Base-by-base conservation (phyloP, 1,140 invertebrate species). In the Saccostrea cuccullata region DNA sequence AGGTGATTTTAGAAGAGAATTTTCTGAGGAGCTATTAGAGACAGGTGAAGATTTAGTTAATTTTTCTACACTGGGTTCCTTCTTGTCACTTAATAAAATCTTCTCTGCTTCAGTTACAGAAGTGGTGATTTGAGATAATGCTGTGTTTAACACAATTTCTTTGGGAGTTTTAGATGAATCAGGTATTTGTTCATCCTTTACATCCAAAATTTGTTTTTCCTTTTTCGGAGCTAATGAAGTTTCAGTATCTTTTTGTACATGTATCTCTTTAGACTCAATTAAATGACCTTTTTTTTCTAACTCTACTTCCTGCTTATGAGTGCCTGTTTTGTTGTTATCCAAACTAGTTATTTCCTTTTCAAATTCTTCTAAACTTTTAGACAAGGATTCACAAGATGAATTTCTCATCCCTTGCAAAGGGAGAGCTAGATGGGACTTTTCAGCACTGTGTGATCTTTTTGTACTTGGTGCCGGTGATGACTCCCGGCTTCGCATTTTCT, bases 361-460 rank as follows among this genome's bases (percentile, higher is more conserved):
- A 77, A 77, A 36, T 77, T 36, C 30, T 77, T 77, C 70, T 36
- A 77, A 77, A 77, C 70, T 77, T 77, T 77, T 77, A 77, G 70
- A 30, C 26, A 77, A 77, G 26, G 23, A 77, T 36, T 77, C 70
- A 77, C 26, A 30, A 15, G 70, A 11, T 12, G 26, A 17, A 77
- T 36, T 77, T 30, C 13, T 9, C 30, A 36, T 15, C 26, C 30
- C 70, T 13, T 30, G 26, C 5, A 77, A 26, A 30, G 26, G 70
- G 11, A 30, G 8, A 15, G 9, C 23, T 17, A 30, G 23, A 36
- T 26, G 9, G 11, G 26, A 30, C 26, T 77, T 26, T 36, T 77
- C 70, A 40, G 2, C 8, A 30, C 30, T 77, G 2, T 15, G 26
- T 77, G 15, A 30, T 0, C 30, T 30, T 36, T 77, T 77, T 30